phyloP scores from a whole-genome alignment of 2,888 invertebrate species.

The Monoplex corrugatus region DNA sequence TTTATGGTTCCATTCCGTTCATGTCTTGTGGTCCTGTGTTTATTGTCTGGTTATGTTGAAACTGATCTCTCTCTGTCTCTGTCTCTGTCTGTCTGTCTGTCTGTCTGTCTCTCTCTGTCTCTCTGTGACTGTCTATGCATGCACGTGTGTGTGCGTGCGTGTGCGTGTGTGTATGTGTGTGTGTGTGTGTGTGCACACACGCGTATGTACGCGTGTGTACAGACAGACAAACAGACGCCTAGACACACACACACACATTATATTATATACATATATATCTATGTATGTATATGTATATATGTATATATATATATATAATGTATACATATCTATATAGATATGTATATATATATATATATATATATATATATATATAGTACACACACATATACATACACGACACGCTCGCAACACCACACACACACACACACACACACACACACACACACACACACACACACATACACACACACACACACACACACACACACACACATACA shows the following conservation, averaged over 20 bases:
- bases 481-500: neutral
- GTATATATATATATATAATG: too few species aligned
- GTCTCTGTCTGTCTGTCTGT: too few species aligned
- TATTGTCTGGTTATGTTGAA: too few species aligned
- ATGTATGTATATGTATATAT: neutral
- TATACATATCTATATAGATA: neutral
- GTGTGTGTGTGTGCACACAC: neutral
- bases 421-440: neutral
- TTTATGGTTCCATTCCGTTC: too few species aligned
- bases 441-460: constrained; percentile 7
- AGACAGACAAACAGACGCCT: neutral
- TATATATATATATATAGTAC: neutral
- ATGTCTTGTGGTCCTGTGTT: too few species aligned
- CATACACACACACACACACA: neutral
- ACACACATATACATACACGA: neutral
- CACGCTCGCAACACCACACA: neutral
- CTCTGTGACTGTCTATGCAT: too few species aligned
- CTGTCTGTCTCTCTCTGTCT: too few species aligned
- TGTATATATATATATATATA: neutral
- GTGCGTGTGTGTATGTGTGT: too few species aligned
- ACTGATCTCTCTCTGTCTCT: too few species aligned
- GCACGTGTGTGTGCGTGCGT: too few species aligned
- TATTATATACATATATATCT: neutral
- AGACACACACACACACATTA: neutral
- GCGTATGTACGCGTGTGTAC: neutral